Base-by-base conservation (phyloP, 2,888 invertebrate species). In the Cryptus viduatorius region DNA sequence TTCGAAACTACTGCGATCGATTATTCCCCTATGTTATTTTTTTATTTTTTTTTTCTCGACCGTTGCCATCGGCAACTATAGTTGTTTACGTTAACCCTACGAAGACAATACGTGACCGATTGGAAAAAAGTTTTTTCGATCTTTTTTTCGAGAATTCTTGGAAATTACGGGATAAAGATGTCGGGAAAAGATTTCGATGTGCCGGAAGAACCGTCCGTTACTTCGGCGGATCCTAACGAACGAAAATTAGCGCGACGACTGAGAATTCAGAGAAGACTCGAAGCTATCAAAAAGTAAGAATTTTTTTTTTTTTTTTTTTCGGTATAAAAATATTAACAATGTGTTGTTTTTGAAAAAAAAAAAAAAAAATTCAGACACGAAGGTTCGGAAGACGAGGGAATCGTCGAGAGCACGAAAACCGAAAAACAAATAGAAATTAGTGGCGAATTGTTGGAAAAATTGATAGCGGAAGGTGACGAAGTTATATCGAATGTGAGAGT, bases 401-500 rank as follows among this genome's bases (percentile, higher is more conserved):
- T 95, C 61, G 94, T 94, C 72, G 95, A 95, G 84, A 95, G 95
- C 81, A 94, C 95, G 0, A 94, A 94, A 0, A 95, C 96, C 29
- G 96, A 97, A 89, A 94, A 95, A 84, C 96, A 96, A 87, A 95
- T 97, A 4, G 94, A 95, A 42, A 92, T 94, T 10, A 97, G 96
- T 65, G 95, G 95, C 0, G 95, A 96, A 81, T 94, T 96, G 61
- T 94, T 97, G 29, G 95, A 96, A 87, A 95, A 96, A 77, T 92
- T 97, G 42, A 93, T 96, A 10, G 92, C 95, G 14, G 97, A 97
- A 91, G 97, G 96, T 42, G 95, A 96, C 72, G 96, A 97, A 89
- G 95, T 96, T 90, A 96, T 94, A 5, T 89, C 96, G n/a, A 97
- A 97, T 91, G 96, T 98, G 2, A 95, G 95, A 91, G 95, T 97